Evolutionary conservation across 2,797 vertebrate genomes (phyloP).

Genomic region (Urophycis tenuis): DNA sequence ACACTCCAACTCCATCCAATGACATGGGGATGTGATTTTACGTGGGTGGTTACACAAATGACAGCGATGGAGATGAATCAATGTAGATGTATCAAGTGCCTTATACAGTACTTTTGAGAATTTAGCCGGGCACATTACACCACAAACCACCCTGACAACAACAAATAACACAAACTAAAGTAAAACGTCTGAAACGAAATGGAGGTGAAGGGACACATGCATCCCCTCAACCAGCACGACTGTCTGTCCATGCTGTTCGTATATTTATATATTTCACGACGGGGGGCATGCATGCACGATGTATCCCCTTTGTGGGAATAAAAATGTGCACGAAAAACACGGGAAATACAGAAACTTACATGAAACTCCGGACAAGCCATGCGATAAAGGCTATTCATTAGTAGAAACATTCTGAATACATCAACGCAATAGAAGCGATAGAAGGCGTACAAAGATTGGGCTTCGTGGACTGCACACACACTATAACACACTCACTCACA

Average conservation of each 20-base stretch:
- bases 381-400: neutral
- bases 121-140: too few species aligned
- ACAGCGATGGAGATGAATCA: neutral
- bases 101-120: too few species aligned
- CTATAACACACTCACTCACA: neutral
- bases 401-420: neutral
- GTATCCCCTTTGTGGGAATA: too few species aligned
- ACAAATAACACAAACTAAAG: too few species aligned
- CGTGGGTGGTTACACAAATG: constrained; percentile 2
- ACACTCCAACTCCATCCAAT: constrained; percentile 2
- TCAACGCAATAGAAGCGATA: neutral
- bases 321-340: neutral
- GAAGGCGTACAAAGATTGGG: neutral
- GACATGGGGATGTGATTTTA: neutral
- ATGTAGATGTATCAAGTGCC: neutral
- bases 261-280: too few species aligned
- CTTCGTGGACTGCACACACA: too few species aligned
- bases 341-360: neutral
- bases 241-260: too few species aligned
- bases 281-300: neutral
- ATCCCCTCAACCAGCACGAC: too few species aligned
- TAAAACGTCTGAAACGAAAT: too few species aligned
- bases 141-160: too few species aligned
- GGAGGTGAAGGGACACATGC: too few species aligned
- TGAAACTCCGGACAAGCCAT: neutral